Evolutionary conservation across 2,888 invertebrate genomes (phyloP).

Genomic region (Pollenia labialis): DNA sequence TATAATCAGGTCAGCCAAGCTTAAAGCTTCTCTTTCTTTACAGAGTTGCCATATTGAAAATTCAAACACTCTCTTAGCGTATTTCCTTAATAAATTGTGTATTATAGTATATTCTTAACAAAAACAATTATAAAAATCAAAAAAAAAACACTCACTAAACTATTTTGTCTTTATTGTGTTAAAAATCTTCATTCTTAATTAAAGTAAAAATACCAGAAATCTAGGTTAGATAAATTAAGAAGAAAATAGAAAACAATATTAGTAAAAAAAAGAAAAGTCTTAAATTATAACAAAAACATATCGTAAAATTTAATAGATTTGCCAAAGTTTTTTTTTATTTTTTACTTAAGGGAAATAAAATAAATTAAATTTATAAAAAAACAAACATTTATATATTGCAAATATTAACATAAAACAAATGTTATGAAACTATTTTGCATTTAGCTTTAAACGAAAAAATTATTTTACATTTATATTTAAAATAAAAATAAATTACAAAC

Average conservation of each 20-base stretch:
- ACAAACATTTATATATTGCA: conserved; percentile 53
- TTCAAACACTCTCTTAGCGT: neutral
- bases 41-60: neutral
- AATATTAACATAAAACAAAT: conserved; percentile 34
- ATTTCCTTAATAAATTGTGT: conserved; percentile 1
- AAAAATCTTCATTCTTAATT: conserved; percentile 37
- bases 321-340: conserved; percentile 82
- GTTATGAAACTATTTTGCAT: conserved; percentile 63
- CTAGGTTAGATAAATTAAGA: conserved; percentile 74
- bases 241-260: conserved; percentile 1
- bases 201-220: conserved; percentile 69
- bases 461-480: conserved; percentile 35
- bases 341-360: conserved; percentile 68
- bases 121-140: conserved; percentile 33
- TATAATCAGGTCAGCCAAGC: too few species aligned
- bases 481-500: conserved; percentile 26
- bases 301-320: conserved; percentile 82
- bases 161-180: conserved; percentile 50
- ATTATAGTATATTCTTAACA: conserved; percentile 2
- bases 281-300: conserved; percentile 82
- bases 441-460: conserved; percentile 44
- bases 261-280: conserved; percentile 78
- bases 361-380: conserved; percentile 39
- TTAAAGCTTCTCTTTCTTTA: neutral
- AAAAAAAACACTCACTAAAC: conserved; percentile 29